Conservation (phyloP, 2,797 vertebrate species). For the Microchirus variegatus region DNA sequence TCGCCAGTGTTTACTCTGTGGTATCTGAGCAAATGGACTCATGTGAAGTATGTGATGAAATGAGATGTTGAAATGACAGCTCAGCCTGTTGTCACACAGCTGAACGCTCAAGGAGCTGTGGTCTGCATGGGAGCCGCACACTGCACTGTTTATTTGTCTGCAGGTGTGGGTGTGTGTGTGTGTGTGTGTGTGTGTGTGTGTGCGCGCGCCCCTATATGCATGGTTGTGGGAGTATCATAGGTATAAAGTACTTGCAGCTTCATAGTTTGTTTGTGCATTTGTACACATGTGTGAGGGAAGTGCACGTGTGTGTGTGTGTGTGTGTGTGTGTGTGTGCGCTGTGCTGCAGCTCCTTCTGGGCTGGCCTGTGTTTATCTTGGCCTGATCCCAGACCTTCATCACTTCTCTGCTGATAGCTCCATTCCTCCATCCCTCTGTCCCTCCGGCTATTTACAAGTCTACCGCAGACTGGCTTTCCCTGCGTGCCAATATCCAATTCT, state of each 20-base stretch:
- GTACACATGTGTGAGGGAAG: slow-evolving; percentile 32
- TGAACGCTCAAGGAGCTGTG: slow-evolving; percentile 68
- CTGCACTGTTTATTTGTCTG: slow-evolving; percentile 53
- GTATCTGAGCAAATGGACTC: slow-evolving; percentile 64
- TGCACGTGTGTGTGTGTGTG: slow-evolving; percentile 21
- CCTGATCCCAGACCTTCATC: slow-evolving; percentile 79
- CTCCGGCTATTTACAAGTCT: slow-evolving; percentile 81
- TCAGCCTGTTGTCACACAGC: slow-evolving; percentile 68
- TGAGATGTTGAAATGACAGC: slow-evolving; percentile 66
- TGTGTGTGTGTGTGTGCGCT: background rate
- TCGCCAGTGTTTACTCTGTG: slow-evolving; percentile 62
- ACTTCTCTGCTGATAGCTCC: slow-evolving; percentile 82
- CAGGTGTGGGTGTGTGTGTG: slow-evolving; percentile 50
- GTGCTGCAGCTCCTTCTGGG: slow-evolving; percentile 69
- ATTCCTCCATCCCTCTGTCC: slow-evolving; percentile 74
- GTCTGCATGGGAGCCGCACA: slow-evolving; percentile 48
- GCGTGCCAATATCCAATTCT: slow-evolving; percentile 77
- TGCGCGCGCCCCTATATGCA: slow-evolving; percentile 9
- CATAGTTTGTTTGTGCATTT: slow-evolving; percentile 46
- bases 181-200: slow-evolving; percentile 14
- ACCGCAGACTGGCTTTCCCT: slow-evolving; percentile 69
- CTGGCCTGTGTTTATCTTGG: slow-evolving; percentile 83
- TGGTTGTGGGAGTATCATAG: slow-evolving; percentile 32
- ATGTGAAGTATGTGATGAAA: slow-evolving; percentile 77
- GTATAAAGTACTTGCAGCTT: slow-evolving; percentile 48